These are phyloP conservation scores for Helostoma temminkii DNA, from an alignment of 2,797 vertebrate genomes.

Conservation along the genomic window DNA sequence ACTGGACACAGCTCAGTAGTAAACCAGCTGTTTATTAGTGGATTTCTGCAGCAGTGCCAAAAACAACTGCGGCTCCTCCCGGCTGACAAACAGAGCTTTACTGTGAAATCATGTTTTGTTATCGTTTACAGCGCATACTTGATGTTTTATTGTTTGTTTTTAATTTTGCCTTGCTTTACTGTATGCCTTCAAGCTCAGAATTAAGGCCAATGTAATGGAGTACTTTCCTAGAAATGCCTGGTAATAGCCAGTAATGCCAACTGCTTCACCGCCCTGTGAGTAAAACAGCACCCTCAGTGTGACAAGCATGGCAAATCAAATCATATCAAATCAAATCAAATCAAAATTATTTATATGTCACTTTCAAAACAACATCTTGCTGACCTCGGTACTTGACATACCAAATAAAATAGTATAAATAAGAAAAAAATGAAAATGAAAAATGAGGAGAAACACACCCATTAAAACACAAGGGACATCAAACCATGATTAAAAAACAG, in stretches of 20 bases:
- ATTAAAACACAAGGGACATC: too few relatives aligned
- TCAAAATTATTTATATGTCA: too few relatives aligned
- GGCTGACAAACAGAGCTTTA: slow-evolving; percentile 56
- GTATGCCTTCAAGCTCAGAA: slow-evolving; percentile 25
- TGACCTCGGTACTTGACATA: too few relatives aligned
- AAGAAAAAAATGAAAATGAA: too few relatives aligned
- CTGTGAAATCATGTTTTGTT: slow-evolving; percentile 52
- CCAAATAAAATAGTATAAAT: too few relatives aligned
- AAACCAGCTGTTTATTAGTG: slow-evolving; percentile 65
- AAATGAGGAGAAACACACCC: too few relatives aligned
- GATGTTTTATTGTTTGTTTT: slow-evolving; percentile 60
- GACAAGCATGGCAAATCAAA: background rate
- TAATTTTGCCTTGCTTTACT: slow-evolving; percentile 40
- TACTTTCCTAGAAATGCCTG: slow-evolving; percentile 15
- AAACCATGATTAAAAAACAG: too few relatives aligned
- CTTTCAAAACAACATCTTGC: too few relatives aligned
- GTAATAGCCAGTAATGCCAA: background rate
- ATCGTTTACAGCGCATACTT: slow-evolving; percentile 56
- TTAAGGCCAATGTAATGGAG: slow-evolving; percentile 41
- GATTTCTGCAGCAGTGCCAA: slow-evolving; percentile 54
- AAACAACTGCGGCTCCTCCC: slow-evolving; percentile 51
- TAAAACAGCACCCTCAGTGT: too few relatives aligned
- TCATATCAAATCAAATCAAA: too few relatives aligned
- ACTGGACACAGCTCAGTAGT: slow-evolving; percentile 45
- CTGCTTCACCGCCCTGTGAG: background rate